Evolutionary conservation across 2,113 vertebrate genomes (phyloP), one percentile per base, ranked within the genome.

Genomic region (Leucopsar rothschildi): DNA sequence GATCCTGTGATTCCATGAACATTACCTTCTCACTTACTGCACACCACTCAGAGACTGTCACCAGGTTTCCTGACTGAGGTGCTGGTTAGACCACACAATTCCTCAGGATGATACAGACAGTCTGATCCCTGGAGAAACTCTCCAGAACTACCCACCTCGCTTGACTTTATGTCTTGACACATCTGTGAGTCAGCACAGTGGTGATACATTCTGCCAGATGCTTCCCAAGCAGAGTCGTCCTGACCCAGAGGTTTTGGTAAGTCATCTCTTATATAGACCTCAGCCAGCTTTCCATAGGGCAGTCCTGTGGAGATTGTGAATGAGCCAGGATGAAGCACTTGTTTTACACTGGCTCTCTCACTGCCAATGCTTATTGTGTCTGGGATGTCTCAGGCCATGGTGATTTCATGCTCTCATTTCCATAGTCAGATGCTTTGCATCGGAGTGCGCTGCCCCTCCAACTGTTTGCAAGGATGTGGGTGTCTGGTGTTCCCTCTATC

Each of bases 181-280:
- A 91, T 94, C 80, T 20, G 33, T 92, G 96, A 97, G 72, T 95
- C 95, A 94, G 60, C 37, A 25, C 1, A 3, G 56, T 4, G 86
- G 47, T 91, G 95, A 95, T 71, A 28, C 92, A 86, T 93, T 80
- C 69, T 78, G 82, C 86, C 82, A 93, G 95, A 95, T 68, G 80
- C 56, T 95, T 88, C 52, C 25, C 31, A 61, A 52, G 66, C 63
- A 45, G 29, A 72, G 55, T 10, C 75, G 55, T 29, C 76, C 71
- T 29, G 13, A 37, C 80, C 52, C 6, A 4, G 68, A 66, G 56
- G 68, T 64, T 93, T 92, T 71, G 69, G 39, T 66, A 95, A 52
- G 88, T 95, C 94, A 93, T 96, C 64, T 86, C 57, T 88, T 95
- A 92, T 72, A 63, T 14, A 78, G 50, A 23, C 47, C 55, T 88